These are phyloP conservation scores for Epicauta chinensis DNA, from an alignment of 1,140 invertebrate species.

Conservation along the genomic window DNA sequence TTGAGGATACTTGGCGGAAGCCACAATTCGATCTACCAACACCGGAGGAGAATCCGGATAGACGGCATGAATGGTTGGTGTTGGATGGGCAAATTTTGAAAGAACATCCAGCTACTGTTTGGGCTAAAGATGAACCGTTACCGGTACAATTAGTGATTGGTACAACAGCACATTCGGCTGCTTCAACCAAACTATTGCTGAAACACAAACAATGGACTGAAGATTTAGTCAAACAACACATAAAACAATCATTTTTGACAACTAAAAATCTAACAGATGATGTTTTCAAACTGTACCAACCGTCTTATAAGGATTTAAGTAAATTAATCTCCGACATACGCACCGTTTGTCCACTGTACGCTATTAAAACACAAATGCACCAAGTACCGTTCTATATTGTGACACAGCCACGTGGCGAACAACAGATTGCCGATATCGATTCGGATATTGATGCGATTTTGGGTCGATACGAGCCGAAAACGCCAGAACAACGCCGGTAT, in stretches of 20 bases:
- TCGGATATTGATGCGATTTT: slow-evolving; percentile 71
- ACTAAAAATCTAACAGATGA: slow-evolving; percentile 53
- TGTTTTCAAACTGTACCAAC: slow-evolving; percentile 57
- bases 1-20: slow-evolving; percentile 63
- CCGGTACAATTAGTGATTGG: slow-evolving; percentile 59
- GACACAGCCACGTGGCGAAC: slow-evolving; percentile 50
- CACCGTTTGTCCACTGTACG: slow-evolving; percentile 69
- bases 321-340: slow-evolving; percentile 72
- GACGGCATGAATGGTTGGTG: slow-evolving; percentile 67
- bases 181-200: slow-evolving; percentile 49
- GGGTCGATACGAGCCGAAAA: slow-evolving; percentile 63
- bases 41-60: slow-evolving; percentile 47
- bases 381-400: slow-evolving; percentile 68
- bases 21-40: slow-evolving; percentile 54
- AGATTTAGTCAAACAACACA: slow-evolving; percentile 53
- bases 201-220: slow-evolving; percentile 56
- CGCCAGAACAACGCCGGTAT: slow-evolving; percentile 63
- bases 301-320: slow-evolving; percentile 58
- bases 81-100: slow-evolving; percentile 62
- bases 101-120: slow-evolving; percentile 55
- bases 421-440: slow-evolving; percentile 55
- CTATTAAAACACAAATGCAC: slow-evolving; percentile 50
- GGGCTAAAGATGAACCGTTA: slow-evolving; percentile 46
- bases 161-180: slow-evolving; percentile 63
- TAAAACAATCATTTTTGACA: slow-evolving; percentile 59